A percentile compares a stretch with the other conserved stretches of the same genome.
phyloP scores from a whole-genome alignment of 2,797 vertebrate species.

The Clarias fuscus region DNA sequence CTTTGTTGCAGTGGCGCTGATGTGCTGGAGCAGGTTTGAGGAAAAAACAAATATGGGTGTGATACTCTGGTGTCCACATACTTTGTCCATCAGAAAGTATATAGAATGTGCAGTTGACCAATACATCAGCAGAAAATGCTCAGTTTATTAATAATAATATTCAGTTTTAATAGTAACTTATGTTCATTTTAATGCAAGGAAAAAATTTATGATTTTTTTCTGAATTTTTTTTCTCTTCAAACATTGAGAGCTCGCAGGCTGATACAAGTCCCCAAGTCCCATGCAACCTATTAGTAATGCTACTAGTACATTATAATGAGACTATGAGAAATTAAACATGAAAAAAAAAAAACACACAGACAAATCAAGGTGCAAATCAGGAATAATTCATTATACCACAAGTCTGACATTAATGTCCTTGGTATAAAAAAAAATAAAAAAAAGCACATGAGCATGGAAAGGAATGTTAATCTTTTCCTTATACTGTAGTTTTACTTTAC shows the following conservation, averaged over 20 bases:
- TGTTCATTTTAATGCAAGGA: neutral
- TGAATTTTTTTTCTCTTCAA: neutral
- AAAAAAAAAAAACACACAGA: slow-evolving; percentile 22
- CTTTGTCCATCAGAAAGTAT: neutral
- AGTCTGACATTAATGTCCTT: neutral
- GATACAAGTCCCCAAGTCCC: neutral
- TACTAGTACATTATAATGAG: neutral
- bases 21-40: neutral
- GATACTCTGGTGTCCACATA: neutral
- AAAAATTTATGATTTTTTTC: neutral
- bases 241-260: neutral
- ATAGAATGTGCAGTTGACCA: neutral
- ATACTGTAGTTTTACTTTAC: neutral
- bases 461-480: slow-evolving; percentile 40
- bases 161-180: neutral
- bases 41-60: neutral
- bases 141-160: no score
- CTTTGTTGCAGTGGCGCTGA: no score
- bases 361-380: slow-evolving; percentile 28
- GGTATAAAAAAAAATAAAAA: neutral
- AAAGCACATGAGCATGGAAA: slow-evolving; percentile 12
- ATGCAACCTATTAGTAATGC: neutral
- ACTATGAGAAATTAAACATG: slow-evolving; percentile 13
- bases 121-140: neutral
- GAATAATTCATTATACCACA: slow-evolving; percentile 2